Evolutionary conservation across 2,113 vertebrate species (phyloP).

Genomic region (Planiliza haematocheilus): DNA sequence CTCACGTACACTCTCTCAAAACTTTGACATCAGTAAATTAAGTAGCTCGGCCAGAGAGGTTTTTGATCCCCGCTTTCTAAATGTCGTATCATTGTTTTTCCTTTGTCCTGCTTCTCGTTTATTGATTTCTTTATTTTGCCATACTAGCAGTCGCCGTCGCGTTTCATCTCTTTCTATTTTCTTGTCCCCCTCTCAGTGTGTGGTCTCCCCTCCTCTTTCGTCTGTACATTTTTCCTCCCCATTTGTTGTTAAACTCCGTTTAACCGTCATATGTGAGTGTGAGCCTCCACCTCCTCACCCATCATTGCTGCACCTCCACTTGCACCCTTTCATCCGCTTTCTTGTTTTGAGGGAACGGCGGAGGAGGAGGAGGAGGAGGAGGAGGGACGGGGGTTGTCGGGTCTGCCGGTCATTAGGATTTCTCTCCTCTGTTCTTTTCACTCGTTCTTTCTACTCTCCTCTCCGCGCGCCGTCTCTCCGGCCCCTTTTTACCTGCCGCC

Average conservation of each 20-base stretch:
- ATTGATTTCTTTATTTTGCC: too few relatives aligned
- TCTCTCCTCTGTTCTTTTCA: slow-evolving; percentile 48
- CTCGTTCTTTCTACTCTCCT: slow-evolving; percentile 42
- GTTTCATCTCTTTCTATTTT: too few relatives aligned
- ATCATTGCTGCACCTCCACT: slow-evolving; percentile 42
- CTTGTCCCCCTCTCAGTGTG: slow-evolving; percentile 12
- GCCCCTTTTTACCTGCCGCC: slow-evolving; percentile 54
- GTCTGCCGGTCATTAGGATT: slow-evolving; percentile 65
- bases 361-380: too few relatives aligned
- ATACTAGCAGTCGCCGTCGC: too few relatives aligned
- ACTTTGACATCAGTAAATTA: neutral
- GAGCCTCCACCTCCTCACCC: slow-evolving; percentile 36
- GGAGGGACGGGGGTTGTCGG: too few relatives aligned
- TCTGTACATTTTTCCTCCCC: slow-evolving; percentile 27
- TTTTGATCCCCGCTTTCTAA: neutral
- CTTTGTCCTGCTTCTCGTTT: neutral
- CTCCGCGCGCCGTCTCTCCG: slow-evolving; percentile 22
- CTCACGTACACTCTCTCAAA: neutral
- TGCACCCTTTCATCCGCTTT: slow-evolving; percentile 54
- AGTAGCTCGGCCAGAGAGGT: neutral
- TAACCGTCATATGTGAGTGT: slow-evolving; percentile 3
- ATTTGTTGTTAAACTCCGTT: slow-evolving; percentile 52
- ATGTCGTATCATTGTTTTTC: neutral
- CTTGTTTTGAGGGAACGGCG: slow-evolving; percentile 51
- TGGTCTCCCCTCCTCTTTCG: slow-evolving; percentile 24